Evolutionary conservation across 2,888 invertebrate species (phyloP).

Genomic region (Patella depressa): DNA sequence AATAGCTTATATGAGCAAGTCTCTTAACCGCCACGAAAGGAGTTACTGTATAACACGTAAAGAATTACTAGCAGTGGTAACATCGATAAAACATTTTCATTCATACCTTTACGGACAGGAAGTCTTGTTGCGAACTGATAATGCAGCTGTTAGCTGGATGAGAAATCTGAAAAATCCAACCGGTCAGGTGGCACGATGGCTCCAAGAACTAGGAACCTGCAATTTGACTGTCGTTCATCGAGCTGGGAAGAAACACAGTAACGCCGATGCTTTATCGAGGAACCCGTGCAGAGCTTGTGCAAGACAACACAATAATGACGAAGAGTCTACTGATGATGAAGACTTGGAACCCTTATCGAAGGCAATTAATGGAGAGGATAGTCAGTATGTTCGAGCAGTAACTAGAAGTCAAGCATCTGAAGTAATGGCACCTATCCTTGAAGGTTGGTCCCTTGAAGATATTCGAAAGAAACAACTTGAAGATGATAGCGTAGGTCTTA

Average conservation of each 20-base stretch:
- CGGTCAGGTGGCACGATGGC: conserved; percentile 18
- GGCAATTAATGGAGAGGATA: too few species aligned
- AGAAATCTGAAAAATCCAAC: conserved; percentile 10
- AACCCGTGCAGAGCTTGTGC: background rate
- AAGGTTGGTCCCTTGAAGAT: background rate
- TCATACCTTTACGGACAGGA: conserved; percentile 19
- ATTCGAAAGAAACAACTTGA: background rate
- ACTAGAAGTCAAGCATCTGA: too few species aligned
- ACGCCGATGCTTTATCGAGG: conserved; percentile 21
- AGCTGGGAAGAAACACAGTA: conserved; percentile 14
- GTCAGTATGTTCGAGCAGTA: too few species aligned
- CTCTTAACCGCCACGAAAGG: conserved; percentile 13
- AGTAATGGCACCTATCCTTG: background rate
- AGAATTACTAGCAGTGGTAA: conserved; percentile 21
- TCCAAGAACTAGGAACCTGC: conserved; percentile 15
- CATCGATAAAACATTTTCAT: conserved; percentile 15
- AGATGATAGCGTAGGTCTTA: background rate
- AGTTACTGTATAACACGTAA: conserved; percentile 13
- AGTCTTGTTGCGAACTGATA: conserved; percentile 17
- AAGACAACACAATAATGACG: background rate
- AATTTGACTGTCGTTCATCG: conserved; percentile 12
- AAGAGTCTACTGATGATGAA: background rate
- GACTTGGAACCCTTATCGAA: too few species aligned
- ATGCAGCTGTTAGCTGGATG: conserved; percentile 20
- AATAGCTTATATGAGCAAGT: conserved; percentile 22